Evolutionary conservation across 2,888 invertebrate species (phyloP).

Genomic region (Pristionchus arcanus): DNA sequence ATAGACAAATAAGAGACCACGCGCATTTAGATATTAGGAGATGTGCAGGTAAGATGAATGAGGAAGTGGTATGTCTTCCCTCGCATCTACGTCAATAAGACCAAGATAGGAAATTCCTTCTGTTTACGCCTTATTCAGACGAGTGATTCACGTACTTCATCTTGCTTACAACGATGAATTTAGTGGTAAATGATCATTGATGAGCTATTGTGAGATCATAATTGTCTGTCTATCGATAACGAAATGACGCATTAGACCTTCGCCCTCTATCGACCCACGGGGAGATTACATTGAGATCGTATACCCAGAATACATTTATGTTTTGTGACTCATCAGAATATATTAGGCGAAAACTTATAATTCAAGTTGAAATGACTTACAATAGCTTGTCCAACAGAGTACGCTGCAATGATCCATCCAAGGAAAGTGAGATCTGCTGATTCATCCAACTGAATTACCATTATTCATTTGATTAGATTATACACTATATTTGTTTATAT

Average conservation of each 20-base stretch:
- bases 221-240: not conserved
- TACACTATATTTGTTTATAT: not conserved
- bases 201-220: not conserved
- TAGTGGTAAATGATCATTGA: not conserved
- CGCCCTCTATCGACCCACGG: not conserved
- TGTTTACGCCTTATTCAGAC: not conserved
- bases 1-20: not conserved
- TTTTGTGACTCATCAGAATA: not conserved
- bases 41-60: not conserved
- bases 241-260: not conserved
- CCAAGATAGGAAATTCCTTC: not conserved
- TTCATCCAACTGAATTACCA: constrained; percentile 60
- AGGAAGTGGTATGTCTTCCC: not conserved
- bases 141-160: not conserved
- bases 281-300: not conserved
- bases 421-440: constrained; percentile 64
- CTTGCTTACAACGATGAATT: not conserved
- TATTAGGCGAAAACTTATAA: not conserved
- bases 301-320: not conserved
- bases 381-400: constrained; percentile 64
- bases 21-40: not conserved
- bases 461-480: not conserved
- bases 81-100: not conserved
- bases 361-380: constrained; percentile 48
- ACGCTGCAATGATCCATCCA: constrained; percentile 65